phyloP scores from a whole-genome alignment of 30 jellyfish, hydroid and myxozoan genomes.

The Pelagia noctiluca region DNA sequence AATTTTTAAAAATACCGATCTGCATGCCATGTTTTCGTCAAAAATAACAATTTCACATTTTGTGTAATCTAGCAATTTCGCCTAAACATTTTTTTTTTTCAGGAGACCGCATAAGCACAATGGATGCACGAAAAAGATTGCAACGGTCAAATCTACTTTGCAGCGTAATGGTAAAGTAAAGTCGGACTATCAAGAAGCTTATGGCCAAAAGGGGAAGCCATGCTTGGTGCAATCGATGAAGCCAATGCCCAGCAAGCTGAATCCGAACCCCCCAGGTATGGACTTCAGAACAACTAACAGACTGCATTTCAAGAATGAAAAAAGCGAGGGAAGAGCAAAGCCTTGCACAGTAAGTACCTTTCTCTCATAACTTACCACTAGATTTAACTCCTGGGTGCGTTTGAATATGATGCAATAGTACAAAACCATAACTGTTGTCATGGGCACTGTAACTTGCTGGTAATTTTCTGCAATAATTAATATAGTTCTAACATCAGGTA shows the following conservation, averaged over 20 bases:
- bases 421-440: too few species aligned
- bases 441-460: too few species aligned
- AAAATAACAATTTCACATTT: too few species aligned
- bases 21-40: too few species aligned
- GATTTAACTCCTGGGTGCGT: too few species aligned
- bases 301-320: constrained; percentile 43
- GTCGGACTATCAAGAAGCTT: constrained; percentile 63
- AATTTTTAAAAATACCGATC: too few species aligned
- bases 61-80: not conserved
- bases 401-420: too few species aligned
- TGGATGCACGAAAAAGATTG: constrained; percentile 66
- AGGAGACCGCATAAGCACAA: constrained; percentile 81
- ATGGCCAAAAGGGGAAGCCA: constrained; percentile 1
- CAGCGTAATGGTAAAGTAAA: constrained; percentile 15
- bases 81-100: not conserved
- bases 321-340: constrained; percentile 55
- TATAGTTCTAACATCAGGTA: too few species aligned
- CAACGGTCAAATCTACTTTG: constrained; percentile 45
- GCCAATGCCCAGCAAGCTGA: constrained; percentile 61
- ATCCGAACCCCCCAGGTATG: constrained; percentile 94
- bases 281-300: constrained; percentile 87
- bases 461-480: too few species aligned
- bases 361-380: too few species aligned
- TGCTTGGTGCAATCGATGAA: constrained; percentile 32
- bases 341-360: constrained; percentile 74